Evolutionary conservation across 2,888 invertebrate species (phyloP), one percentile per base, ranked within the genome.

Genomic region (Ectropis crepuscularia): DNA sequence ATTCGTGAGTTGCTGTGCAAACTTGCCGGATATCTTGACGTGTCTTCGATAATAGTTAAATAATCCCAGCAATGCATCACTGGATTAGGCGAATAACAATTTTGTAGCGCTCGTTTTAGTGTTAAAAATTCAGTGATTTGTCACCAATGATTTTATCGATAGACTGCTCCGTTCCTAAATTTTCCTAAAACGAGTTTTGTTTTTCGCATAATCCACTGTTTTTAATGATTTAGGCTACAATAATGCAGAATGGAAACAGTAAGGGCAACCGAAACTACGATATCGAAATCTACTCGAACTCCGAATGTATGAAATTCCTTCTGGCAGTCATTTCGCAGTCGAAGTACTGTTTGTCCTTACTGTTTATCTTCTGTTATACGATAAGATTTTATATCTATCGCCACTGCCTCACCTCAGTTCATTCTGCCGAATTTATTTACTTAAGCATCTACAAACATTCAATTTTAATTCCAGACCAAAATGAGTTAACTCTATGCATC

Each of bases 71-170:
- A 71, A 71, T 67, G 74, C 68, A 65, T 73, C 88, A 89, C 86
- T 90, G 85, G 89, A 91, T 92, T 90, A 87, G 75, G 80, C 83
- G 90, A 90, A 89, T 75, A 78, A 77, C 80, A 88, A 81, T 74
- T 67, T 65, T 64, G 43, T 67, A 59, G 65, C 66, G 69, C 62
- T 76, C 71, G 76, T 80, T 79, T 78, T 81, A 83, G 82, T 80
- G 79, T 86, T 82, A 78, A 88, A 91, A 90, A 86, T 90, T 89
- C 90, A 90, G 90, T 92, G 90, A 91, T 91, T 80, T 74, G 80
- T 88, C 90, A 88, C 90, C 91, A 90, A 92, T 91, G 91, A 91
- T 88, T 86, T 87, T 85, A 84, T 83, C 87, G 53, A 86, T 89
- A 89, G 84, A 85, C 85, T 86, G 79, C 78, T 76, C 82, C 86